Percentiles rank a stretch among this genome's conserved stretches.
Conservation (phyloP, 2,888 invertebrate genomes). For the Bugulina stolonifera region DNA sequence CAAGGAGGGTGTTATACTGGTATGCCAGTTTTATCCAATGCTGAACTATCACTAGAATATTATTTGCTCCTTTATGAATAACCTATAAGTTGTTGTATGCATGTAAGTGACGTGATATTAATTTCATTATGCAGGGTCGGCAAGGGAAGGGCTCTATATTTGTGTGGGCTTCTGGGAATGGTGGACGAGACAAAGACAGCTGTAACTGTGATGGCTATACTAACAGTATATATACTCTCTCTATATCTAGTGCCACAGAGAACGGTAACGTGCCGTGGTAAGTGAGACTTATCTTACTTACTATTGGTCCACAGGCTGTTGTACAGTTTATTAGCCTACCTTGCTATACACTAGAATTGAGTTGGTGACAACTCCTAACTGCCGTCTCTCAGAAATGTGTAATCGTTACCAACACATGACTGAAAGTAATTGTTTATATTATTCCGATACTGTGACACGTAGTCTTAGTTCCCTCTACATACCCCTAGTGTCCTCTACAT, state of each 20-base stretch:
- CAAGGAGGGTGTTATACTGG: slow-evolving; percentile 87
- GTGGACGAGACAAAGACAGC: slow-evolving; percentile 78
- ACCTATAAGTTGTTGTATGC: background rate
- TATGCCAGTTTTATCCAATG: slow-evolving; percentile 54
- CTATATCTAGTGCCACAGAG: slow-evolving; percentile 75
- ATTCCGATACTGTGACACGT: no score
- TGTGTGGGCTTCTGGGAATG: slow-evolving; percentile 98
- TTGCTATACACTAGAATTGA: no score
- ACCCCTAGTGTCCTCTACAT: no score
- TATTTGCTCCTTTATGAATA: background rate
- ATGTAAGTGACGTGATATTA: background rate
- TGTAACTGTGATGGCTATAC: slow-evolving; percentile 99
- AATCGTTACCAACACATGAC: no score
- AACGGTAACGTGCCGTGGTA: slow-evolving; percentile 65
- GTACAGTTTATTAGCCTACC: no score
- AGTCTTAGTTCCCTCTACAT: no score
- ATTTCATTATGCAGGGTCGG: slow-evolving; percentile 75
- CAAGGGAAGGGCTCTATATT: slow-evolving; percentile 92
- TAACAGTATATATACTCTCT: slow-evolving; percentile 96
- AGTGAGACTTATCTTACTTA: no score
- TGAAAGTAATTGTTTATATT: no score
- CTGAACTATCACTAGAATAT: no score
- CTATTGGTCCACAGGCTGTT: no score
- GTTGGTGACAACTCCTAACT: no score
- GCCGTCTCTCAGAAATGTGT: no score